Percentiles rank a stretch among this genome's conserved stretches.
phyloP scores from a whole-genome alignment of 2,888 invertebrate species.

The Drosophila testacea region DNA sequence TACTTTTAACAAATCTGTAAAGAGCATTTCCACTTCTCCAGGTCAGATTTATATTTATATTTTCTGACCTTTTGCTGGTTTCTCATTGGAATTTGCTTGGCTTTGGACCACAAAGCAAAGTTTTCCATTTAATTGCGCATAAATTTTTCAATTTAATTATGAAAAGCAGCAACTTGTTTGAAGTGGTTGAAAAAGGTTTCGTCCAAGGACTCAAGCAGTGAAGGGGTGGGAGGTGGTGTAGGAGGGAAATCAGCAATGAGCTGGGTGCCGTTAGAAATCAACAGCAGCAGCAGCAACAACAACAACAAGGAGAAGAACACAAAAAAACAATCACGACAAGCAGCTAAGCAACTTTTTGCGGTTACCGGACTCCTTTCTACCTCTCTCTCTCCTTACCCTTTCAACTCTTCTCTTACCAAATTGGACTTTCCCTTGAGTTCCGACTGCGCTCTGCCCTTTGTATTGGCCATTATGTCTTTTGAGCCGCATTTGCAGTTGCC shows the following conservation, averaged over 20 bases:
- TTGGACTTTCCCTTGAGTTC: not conserved
- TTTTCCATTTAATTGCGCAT: slow-evolving; percentile 81
- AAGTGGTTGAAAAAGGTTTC: slow-evolving; percentile 63
- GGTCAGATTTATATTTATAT: not conserved
- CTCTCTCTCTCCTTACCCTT: not conserved
- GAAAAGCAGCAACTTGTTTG: slow-evolving; percentile 76
- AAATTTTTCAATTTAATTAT: slow-evolving; percentile 80
- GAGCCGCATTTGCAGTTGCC: slow-evolving; percentile 31
- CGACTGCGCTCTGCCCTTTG: slow-evolving; percentile 24
- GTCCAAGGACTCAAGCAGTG: no score
- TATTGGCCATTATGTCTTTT: slow-evolving; percentile 51
- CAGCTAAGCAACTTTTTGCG: slow-evolving; percentile 56
- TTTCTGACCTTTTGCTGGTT: slow-evolving; percentile 16
- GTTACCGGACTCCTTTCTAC: slow-evolving; percentile 28
- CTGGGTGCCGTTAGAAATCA: slow-evolving; percentile 57
- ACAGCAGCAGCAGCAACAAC: slow-evolving; percentile 20
- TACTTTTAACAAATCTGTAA: not conserved
- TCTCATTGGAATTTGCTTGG: slow-evolving; percentile 36
- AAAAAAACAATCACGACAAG: slow-evolving; percentile 37
- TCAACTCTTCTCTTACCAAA: not conserved
- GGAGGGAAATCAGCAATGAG: slow-evolving; percentile 5
- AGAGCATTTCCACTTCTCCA: not conserved
- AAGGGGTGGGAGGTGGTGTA: not conserved
- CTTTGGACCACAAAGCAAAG: slow-evolving; percentile 68
- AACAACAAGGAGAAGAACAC: slow-evolving; percentile 1